Conservation (phyloP, 2,113 vertebrate species). For the Pseudois nayaur region DNA sequence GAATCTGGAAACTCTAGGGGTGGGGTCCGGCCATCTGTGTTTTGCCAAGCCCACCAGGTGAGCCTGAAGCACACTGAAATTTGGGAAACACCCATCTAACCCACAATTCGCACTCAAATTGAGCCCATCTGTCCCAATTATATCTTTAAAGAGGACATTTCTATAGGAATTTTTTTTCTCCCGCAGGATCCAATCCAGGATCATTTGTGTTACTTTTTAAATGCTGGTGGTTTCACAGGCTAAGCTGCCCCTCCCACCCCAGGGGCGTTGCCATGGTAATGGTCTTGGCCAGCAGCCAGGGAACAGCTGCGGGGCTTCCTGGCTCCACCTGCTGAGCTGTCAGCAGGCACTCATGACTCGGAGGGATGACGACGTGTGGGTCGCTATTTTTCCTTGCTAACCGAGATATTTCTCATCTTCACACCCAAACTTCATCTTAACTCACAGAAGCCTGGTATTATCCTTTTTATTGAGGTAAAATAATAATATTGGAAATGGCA, state of each 20-base stretch:
- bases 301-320: background rate
- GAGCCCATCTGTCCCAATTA: background rate
- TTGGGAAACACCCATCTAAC: background rate
- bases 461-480: background rate
- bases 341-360: background rate
- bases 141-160: background rate
- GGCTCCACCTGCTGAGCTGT: background rate
- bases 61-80: background rate
- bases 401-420: background rate
- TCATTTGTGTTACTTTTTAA: background rate
- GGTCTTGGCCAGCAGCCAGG: background rate
- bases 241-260: background rate
- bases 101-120: background rate
- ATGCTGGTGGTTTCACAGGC: background rate
- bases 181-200: background rate
- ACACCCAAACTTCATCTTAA: background rate
- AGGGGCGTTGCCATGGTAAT: constrained; percentile 33
- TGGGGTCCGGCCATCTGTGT: background rate
- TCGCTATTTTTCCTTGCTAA: background rate
- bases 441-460: background rate
- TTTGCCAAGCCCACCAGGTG: background rate
- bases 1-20: background rate
- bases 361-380: background rate
- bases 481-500: background rate
- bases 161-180: background rate